Evolutionary conservation across 1,140 invertebrate species (phyloP).

Genomic region (Condylostylus longicornis): DNA sequence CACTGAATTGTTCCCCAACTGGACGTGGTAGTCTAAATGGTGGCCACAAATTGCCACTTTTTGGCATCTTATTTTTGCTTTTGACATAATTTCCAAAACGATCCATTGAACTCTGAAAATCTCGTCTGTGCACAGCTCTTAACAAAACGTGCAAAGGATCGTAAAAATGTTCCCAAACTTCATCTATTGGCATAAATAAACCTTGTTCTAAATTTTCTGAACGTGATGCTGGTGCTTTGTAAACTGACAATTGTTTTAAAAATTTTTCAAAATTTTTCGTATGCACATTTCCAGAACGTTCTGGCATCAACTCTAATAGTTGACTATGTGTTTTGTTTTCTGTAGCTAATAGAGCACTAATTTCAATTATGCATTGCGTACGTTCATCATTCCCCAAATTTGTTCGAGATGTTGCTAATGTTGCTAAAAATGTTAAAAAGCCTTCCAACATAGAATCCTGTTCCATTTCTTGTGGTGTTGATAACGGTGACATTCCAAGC

Average conservation of each 20-base stretch:
- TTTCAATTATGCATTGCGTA: conserved; percentile 71
- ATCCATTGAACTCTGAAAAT: conserved; percentile 90
- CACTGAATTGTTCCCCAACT: conserved; percentile 48
- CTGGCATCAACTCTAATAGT: conserved; percentile 86
- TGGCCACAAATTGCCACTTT: conserved; percentile 58
- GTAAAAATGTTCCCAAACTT: conserved; percentile 83
- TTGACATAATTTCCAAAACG: conserved; percentile 63
- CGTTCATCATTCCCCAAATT: conserved; percentile 65
- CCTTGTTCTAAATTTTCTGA: conserved; percentile 78
- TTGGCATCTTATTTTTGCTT: conserved; percentile 48
- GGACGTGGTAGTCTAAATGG: conserved; percentile 59
- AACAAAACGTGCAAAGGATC: conserved; percentile 86
- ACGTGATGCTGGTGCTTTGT: conserved; percentile 38
- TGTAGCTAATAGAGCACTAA: conserved; percentile 82
- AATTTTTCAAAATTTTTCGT: conserved; percentile 79
- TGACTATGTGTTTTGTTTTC: conserved; percentile 91
- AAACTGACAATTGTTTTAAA: conserved; percentile 45
- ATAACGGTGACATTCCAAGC: conserved; percentile 59
- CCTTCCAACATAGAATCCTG: conserved; percentile 86
- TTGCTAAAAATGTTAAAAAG: conserved; percentile 77
- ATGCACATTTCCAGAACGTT: conserved; percentile 79
- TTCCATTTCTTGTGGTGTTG: conserved; percentile 52
- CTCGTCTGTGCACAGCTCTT: conserved; percentile 76
- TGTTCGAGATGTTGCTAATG: conserved; percentile 76
- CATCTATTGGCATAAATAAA: conserved; percentile 76